Evolutionary conservation across 2,797 vertebrate genomes (phyloP), one percentile per base, ranked within the genome.

Genomic region (Micrastur ruficollis): DNA sequence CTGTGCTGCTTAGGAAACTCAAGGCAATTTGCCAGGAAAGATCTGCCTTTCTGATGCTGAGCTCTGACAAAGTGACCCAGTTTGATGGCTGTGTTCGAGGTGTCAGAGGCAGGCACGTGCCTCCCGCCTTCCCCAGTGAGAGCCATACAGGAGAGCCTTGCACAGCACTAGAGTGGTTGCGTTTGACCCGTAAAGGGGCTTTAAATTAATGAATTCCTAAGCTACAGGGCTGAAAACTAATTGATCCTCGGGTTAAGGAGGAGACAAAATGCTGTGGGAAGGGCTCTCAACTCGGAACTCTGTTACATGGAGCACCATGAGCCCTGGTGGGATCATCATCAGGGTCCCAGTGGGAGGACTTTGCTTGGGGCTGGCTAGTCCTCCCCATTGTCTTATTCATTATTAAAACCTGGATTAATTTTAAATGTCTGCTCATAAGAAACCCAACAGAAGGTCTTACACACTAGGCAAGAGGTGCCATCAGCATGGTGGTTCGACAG

Each of bases 91-190:
- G 53, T 11, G 8, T 52, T 81, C 22, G 11, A 62, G 38, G 50
- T 14, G 52, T 8, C 50, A 26, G 42, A 66, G 29, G 21, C 22
- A 52, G 59, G 32, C 49, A 29, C 34, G 12, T 1, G 1, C 10
- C 14, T 49, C 20, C 36, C 52, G 38, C 40, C 56, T 42, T 44
- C 32, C 56, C 40, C 2, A 0, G 2, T 4, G 20, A n/a, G 2
- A 72, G 13, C 10, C 21, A 16, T 0, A 0, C 2, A 4, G 58
- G 23, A 85, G 8, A 78, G 20, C 50, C 44, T 62, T 52, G 34
- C n/a, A 32, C 25, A 56, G 49, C 38, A 18, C 38, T 36, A 19
- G 26, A 68, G 61, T 12, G 22, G 40, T 23, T 78, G 38, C 25
- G 27, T 86, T 75, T 76, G 59, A 71, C 50, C 49, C 38, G 66